A percentile compares a stretch with the other conserved stretches of the same genome.
Evolutionary conservation across 2,113 vertebrate genomes (phyloP).

Genomic region (Catharus minimus): DNA sequence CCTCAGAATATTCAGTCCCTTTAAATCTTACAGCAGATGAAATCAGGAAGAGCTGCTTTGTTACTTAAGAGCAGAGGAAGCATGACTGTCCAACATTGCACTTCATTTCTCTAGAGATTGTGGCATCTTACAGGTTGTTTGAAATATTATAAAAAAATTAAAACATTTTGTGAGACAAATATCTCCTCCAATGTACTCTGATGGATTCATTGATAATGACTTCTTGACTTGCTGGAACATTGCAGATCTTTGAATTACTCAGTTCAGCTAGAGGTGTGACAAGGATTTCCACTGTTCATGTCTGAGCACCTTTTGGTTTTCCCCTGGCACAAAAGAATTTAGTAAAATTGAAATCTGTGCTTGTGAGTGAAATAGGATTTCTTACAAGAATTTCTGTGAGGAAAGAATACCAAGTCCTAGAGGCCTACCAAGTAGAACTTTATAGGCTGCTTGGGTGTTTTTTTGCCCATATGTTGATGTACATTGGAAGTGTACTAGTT

Average conservation of each 20-base stretch:
- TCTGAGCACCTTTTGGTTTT: not conserved
- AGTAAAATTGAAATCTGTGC: not conserved
- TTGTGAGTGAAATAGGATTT: not conserved
- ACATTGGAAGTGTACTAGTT: not conserved
- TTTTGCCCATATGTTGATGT: rapidly evolving
- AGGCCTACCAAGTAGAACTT: not conserved
- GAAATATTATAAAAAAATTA: not conserved
- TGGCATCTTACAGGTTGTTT: not conserved
- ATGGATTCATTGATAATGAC: not conserved
- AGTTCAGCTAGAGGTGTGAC: conserved; percentile 38
- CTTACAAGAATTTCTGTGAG: not conserved
- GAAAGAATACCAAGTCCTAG: not conserved
- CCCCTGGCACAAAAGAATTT: not conserved
- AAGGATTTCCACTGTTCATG: not conserved
- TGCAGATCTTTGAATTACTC: not conserved
- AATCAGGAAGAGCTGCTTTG: not conserved
- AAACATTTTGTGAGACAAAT: not conserved
- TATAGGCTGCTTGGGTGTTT: not conserved
- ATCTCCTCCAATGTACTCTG: not conserved
- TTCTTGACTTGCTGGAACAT: not conserved
- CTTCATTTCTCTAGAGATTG: not conserved
- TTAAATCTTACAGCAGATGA: not conserved
- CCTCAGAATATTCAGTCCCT: not conserved
- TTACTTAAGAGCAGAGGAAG: not conserved
- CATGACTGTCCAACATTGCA: rapidly evolving